phyloP scores from a whole-genome alignment of 1,140 invertebrate species.

The Euura saliciscinereae region DNA sequence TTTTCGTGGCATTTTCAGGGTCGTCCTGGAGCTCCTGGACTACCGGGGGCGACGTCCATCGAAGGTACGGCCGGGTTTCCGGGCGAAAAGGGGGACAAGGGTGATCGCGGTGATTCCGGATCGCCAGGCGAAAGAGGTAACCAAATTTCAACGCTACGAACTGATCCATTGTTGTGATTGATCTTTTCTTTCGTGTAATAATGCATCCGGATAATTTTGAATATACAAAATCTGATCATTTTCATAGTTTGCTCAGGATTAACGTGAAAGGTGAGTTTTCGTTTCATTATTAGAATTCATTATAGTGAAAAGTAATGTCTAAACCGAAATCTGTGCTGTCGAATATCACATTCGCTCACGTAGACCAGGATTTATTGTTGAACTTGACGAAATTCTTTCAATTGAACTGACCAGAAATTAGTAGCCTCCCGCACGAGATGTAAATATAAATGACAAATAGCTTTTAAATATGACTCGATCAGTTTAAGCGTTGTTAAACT shows the following conservation, averaged over 20 bases:
- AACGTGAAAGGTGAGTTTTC: no score
- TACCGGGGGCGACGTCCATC: slow-evolving; percentile 51
- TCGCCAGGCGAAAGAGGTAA: slow-evolving; percentile 46
- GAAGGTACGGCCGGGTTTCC: slow-evolving; percentile 53
- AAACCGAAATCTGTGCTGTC: no score
- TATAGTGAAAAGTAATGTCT: no score
- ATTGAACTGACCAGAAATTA: not conserved
- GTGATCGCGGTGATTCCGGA: slow-evolving; percentile 50
- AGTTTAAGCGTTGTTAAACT: not conserved
- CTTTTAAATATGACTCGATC: slow-evolving; percentile 1
- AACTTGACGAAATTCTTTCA: not conserved
- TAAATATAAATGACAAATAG: not conserved
- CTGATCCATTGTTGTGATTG: no score
- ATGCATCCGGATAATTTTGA: no score
- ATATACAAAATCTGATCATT: no score
- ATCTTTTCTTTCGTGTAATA: no score
- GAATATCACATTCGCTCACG: no score
- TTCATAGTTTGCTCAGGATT: no score
- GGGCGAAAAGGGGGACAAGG: slow-evolving; percentile 56
- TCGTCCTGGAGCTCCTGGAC: slow-evolving; percentile 53
- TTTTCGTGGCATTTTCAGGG: slow-evolving; percentile 26
- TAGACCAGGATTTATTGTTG: not conserved
- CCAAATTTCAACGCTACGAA: not conserved
- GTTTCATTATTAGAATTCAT: no score
- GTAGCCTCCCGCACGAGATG: not conserved